phyloP scores from a whole-genome alignment of 2,888 invertebrate species.

The Dynastes tityus region DNA sequence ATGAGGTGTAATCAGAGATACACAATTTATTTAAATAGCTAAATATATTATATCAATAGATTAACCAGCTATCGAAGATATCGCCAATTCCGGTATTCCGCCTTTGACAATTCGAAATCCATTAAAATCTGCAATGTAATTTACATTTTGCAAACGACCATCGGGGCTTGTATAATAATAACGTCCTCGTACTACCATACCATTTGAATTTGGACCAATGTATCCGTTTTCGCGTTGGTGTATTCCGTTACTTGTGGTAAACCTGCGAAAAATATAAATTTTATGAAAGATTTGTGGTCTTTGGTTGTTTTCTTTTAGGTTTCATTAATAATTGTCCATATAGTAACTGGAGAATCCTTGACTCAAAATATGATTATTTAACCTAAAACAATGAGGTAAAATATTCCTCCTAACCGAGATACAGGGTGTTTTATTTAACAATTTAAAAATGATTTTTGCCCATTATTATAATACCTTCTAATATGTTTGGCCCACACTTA shows the following conservation, averaged over 20 bases:
- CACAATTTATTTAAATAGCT: no score
- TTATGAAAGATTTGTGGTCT: background rate
- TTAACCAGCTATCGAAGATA: constrained; percentile 47
- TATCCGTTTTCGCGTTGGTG: constrained; percentile 30
- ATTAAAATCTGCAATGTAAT: constrained; percentile 43
- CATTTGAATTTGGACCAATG: constrained; percentile 33
- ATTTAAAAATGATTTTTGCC: no score
- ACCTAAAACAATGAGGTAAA: no score
- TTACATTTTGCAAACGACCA: constrained; percentile 28
- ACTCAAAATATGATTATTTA: no score
- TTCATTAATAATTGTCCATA: no score
- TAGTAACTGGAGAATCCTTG: no score
- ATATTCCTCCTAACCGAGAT: no score
- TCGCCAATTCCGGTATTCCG: constrained; percentile 36
- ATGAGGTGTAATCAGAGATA: no score
- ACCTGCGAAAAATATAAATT: constrained; percentile 21
- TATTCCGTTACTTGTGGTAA: constrained; percentile 43
- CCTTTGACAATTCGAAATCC: constrained; percentile 37
- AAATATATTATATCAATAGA: background rate
- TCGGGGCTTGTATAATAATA: constrained; percentile 45
- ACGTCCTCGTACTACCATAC: constrained; percentile 36
- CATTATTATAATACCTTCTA: no score
- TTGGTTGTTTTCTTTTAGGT: background rate
- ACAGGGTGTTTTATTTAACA: no score
- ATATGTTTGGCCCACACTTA: no score